These are phyloP conservation scores for Elachura formosa DNA, from an alignment of 2,113 vertebrate genomes.

Conservation along the genomic window DNA sequence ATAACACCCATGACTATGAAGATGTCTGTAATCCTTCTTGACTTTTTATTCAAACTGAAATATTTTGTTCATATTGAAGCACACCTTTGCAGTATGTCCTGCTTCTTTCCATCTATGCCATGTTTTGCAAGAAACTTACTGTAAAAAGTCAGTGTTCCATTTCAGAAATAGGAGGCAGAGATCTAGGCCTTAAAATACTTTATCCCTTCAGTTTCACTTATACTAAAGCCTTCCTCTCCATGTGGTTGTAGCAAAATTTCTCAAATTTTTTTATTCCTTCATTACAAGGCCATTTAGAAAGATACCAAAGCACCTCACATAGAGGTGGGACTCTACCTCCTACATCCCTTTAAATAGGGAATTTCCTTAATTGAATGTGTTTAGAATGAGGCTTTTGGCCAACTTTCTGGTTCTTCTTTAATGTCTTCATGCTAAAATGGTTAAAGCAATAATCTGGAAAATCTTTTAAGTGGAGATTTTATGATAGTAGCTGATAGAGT, in stretches of 20 bases:
- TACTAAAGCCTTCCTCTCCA: background rate
- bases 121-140: background rate
- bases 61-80: background rate
- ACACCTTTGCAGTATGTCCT: background rate
- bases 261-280: background rate
- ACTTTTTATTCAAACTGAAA: background rate
- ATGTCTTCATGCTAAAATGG: fast-evolving
- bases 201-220: background rate
- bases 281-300: background rate
- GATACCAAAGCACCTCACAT: background rate
- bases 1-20: background rate
- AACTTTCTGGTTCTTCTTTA: fast-evolving
- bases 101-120: background rate
- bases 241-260: background rate
- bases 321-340: background rate
- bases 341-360: background rate
- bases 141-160: background rate
- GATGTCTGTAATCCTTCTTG: background rate
- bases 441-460: background rate
- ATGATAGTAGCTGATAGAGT: background rate
- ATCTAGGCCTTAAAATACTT: background rate
- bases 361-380: background rate
- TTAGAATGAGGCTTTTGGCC: background rate
- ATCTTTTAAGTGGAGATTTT: background rate
- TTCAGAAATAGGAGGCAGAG: background rate